Evolutionary conservation across 2,113 vertebrate species (phyloP), one percentile per base, ranked within the genome.

Genomic region (Anser cygnoides): DNA sequence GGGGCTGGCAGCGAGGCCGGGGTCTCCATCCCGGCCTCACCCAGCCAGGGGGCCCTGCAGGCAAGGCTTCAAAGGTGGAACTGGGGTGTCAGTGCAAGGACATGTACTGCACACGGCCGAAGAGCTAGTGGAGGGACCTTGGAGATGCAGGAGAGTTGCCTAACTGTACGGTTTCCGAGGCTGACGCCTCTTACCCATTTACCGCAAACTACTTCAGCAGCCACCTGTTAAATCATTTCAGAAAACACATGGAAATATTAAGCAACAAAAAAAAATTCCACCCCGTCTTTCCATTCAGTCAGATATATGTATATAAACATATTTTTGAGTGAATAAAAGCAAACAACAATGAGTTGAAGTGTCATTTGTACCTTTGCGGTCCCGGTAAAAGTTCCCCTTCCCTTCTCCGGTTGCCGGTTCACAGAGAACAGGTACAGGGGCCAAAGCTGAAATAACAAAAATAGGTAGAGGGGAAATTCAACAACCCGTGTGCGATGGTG

Each of bases 281-380:
- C 81, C 35, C 2, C 26, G 10, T 91, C 74, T 95, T 96, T 97
- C 95, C 94, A 85, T 73, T 66, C 59, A 61, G 87, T 83, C 87
- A 62, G 54, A 39, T 13, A 28, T 23, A n/a, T 57, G 21, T 22
- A 67, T 5, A 33, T 7, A 86, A 83, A 54, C 39, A 39, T 29
- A 18, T 76, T 71, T 79, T 14, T 39, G 49, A 31, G 63, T 20
- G 58, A 5, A 35, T 28, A 59, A 68, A 68, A 62, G 10, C 57
- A 35, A 85, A 33, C 9, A 16, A 13, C 33, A 3, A 20, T 0
- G 28, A 84, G 18, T 28, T 9, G 1, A 28, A 72, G 68, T 3
- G 6, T 86, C 82, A 83, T 5, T 31, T 13, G 11, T 55, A n/a
- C 86, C 35, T 65, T 55, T 89, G 90, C 4, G 29, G 68, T 95